Percentiles rank a stretch among this genome's conserved stretches.
Conservation (phyloP, 2,888 invertebrate species). For the Mythimna albipuncta region DNA sequence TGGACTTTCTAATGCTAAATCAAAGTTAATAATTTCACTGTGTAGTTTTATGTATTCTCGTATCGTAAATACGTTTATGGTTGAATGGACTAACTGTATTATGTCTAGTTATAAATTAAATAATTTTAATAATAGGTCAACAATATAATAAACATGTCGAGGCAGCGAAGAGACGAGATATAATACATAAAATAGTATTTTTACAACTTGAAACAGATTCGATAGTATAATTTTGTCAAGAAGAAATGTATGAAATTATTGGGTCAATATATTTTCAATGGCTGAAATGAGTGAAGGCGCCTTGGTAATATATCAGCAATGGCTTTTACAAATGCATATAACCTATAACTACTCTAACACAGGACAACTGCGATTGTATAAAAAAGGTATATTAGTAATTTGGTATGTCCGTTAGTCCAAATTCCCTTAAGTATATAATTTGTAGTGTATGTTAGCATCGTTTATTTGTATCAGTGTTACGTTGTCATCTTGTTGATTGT, state of each 20-base stretch:
- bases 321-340: constrained; percentile 16
- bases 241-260: constrained; percentile 28
- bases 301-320: constrained; percentile 8
- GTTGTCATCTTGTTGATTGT: constrained; percentile 68
- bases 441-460: constrained; percentile 60
- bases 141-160: constrained; percentile 50
- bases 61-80: constrained; percentile 52
- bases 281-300: background rate
- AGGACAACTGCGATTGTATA: constrained; percentile 6
- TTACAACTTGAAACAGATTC: constrained; percentile 41
- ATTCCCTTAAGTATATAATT: constrained; percentile 59
- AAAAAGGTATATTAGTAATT: constrained; percentile 49
- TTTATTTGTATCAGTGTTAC: constrained; percentile 72
- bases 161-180: constrained; percentile 40
- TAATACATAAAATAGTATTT: constrained; percentile 36
- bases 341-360: background rate
- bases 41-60: constrained; percentile 59
- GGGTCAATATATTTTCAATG: constrained; percentile 37
- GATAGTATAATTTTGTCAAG: constrained; percentile 39
- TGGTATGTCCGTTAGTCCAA: constrained; percentile 62
- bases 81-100: constrained; percentile 61
- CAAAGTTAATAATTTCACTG: constrained; percentile 48
- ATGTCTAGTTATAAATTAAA: constrained; percentile 57
- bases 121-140: constrained; percentile 54
- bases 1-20: constrained; percentile 43